Conservation (phyloP, 2,888 invertebrate species). For the Hedya salicella region DNA sequence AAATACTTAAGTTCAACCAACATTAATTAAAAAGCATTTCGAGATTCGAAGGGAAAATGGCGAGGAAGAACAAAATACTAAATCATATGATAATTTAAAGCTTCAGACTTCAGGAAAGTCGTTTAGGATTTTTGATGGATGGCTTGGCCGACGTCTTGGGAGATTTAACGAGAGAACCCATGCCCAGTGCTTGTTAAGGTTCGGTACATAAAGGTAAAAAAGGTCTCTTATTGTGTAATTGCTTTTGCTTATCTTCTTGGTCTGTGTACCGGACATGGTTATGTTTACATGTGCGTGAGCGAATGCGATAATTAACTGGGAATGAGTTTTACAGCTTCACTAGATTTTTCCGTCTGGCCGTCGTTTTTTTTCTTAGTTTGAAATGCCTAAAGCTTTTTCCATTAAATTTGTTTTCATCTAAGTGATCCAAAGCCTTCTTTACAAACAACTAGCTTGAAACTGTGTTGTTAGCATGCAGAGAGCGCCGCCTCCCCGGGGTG, state of each 20-base stretch:
- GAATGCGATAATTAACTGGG: too few relatives aligned
- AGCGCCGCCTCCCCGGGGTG: not conserved
- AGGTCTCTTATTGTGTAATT: too few relatives aligned
- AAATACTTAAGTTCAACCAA: not conserved
- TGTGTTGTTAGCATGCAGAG: not conserved
- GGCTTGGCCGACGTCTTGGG: not conserved
- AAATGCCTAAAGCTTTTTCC: too few relatives aligned
- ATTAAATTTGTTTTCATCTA: not conserved
- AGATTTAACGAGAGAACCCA: not conserved
- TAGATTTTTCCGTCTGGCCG: too few relatives aligned
- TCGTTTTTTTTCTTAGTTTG: too few relatives aligned
- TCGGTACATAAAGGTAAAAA: too few relatives aligned
- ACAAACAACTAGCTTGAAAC: not conserved
- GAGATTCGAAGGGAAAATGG: not conserved
- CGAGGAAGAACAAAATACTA: not conserved
- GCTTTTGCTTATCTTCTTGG: too few relatives aligned
- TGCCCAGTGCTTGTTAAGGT: too few relatives aligned
- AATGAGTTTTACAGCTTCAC: too few relatives aligned
- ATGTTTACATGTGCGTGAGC: too few relatives aligned
- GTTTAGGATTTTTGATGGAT: conserved; percentile 18
- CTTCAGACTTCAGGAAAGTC: conserved; percentile 2
- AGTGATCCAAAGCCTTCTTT: not conserved
- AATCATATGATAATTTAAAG: conserved; percentile 13
- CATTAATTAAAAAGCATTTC: too few relatives aligned
- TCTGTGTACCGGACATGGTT: too few relatives aligned